Evolutionary conservation across 2,797 vertebrate species (phyloP).

Genomic region (Mus caroli): DNA sequence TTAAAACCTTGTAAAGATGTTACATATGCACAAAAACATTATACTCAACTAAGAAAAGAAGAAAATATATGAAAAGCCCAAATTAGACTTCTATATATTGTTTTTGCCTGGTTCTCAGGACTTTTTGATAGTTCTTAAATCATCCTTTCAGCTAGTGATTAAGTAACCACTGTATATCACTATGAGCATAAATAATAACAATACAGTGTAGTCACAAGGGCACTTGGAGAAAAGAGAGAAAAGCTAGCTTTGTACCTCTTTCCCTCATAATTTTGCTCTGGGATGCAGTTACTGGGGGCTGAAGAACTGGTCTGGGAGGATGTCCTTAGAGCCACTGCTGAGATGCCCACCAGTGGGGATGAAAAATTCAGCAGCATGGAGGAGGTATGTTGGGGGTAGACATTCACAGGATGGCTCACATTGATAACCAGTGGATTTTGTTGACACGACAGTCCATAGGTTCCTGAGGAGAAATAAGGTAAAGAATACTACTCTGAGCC

Average conservation of each 20-base stretch:
- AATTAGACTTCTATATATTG: neutral
- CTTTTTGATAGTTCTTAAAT: neutral
- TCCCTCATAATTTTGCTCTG: conserved; percentile 89
- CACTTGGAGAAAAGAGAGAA: neutral
- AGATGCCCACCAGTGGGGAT: conserved; percentile 92
- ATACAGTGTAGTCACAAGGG: neutral
- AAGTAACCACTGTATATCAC: neutral
- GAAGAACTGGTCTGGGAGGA: conserved; percentile 89
- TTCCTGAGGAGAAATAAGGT: conserved; percentile 87
- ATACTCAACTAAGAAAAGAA: conserved; percentile 65
- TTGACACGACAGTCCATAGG: conserved; percentile 93
- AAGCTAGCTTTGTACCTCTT: conserved; percentile 84
- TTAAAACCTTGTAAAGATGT: conserved; percentile 68
- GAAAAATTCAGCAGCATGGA: conserved; percentile 94
- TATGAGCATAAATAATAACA: neutral
- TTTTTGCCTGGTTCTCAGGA: conserved; percentile 19
- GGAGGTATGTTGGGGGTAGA: conserved; percentile 86
- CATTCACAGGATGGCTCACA: conserved; percentile 89
- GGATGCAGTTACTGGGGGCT: conserved; percentile 76
- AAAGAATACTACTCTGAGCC: neutral
- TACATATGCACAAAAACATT: conserved; percentile 71
- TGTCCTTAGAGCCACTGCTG: conserved; percentile 93
- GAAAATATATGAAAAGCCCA: conserved; percentile 54
- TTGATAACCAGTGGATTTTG: conserved; percentile 94
- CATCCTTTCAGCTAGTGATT: neutral